These are phyloP conservation scores for Malurus cyaneus DNA, from an alignment of 2,113 vertebrate species.

Conservation along the genomic window DNA sequence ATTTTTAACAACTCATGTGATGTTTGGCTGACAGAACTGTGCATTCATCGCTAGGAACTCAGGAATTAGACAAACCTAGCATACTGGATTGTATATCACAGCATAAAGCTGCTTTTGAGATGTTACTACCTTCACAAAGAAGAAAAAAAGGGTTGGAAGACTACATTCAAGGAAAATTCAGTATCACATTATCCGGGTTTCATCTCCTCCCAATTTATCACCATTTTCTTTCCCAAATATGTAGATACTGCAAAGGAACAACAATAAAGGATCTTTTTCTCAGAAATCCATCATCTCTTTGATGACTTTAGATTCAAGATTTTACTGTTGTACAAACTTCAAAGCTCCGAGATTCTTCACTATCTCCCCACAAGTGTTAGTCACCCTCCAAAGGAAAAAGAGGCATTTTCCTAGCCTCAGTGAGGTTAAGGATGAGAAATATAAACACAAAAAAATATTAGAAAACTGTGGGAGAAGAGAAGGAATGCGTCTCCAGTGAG, in stretches of 20 bases:
- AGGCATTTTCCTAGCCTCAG: not conserved
- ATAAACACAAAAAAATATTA: not conserved
- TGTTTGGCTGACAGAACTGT: not conserved
- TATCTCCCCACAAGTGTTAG: not conserved
- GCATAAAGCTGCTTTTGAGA: not conserved
- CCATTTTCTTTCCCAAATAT: not conserved
- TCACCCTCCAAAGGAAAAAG: not conserved
- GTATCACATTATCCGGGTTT: not conserved
- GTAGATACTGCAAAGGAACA: not conserved
- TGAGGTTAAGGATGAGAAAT: not conserved
- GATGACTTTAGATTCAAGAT: not conserved
- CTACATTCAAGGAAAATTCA: not conserved
- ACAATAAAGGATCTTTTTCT: not conserved
- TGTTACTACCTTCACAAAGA: not conserved
- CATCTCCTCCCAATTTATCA: not conserved
- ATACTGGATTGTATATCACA: not conserved
- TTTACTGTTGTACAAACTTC: not conserved
- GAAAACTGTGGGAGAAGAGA: not conserved
- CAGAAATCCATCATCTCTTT: not conserved
- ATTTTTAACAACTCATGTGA: constrained; percentile 29
- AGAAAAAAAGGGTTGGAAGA: not conserved
- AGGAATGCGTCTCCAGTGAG: not conserved
- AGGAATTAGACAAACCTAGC: not conserved
- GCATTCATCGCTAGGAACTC: not conserved
- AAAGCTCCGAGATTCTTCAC: not conserved